These are phyloP conservation scores for Nycticebus coucang DNA, from an alignment of 2,113 vertebrate species.

Conservation along the genomic window DNA sequence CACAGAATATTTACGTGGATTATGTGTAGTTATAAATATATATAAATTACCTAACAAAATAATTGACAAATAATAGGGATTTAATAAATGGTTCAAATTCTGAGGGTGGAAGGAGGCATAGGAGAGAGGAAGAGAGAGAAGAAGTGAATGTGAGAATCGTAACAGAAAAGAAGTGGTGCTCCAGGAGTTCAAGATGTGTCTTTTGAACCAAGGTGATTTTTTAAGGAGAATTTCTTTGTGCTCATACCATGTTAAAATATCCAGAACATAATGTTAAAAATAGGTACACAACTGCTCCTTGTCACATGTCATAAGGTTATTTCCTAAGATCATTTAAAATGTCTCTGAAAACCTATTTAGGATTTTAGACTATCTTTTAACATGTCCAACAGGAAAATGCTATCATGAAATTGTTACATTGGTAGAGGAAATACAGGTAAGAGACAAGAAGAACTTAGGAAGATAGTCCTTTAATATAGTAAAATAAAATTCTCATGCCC, in stretches of 20 bases:
- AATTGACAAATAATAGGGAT: background rate
- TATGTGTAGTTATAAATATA: background rate
- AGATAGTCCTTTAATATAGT: background rate
- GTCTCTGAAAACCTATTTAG: background rate
- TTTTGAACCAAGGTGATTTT: conserved; percentile 28
- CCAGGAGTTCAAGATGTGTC: background rate
- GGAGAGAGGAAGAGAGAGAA: background rate
- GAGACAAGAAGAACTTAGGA: background rate
- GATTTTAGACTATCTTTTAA: background rate
- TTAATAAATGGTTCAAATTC: background rate
- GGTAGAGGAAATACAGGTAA: background rate
- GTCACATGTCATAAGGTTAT: conserved; percentile 16
- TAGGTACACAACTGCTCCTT: background rate
- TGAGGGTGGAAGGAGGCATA: background rate
- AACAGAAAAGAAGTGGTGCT: background rate
- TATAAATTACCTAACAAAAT: background rate
- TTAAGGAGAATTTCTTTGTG: background rate
- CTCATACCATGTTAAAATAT: background rate
- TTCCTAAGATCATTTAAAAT: background rate
- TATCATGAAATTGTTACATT: background rate
- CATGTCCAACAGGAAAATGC: background rate
- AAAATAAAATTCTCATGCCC: background rate
- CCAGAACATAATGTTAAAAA: conserved; percentile 1
- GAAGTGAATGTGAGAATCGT: background rate
- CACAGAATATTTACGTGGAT: background rate